phyloP scores from a whole-genome alignment of 2,113 vertebrate genomes.

The Lagopus leucura region DNA sequence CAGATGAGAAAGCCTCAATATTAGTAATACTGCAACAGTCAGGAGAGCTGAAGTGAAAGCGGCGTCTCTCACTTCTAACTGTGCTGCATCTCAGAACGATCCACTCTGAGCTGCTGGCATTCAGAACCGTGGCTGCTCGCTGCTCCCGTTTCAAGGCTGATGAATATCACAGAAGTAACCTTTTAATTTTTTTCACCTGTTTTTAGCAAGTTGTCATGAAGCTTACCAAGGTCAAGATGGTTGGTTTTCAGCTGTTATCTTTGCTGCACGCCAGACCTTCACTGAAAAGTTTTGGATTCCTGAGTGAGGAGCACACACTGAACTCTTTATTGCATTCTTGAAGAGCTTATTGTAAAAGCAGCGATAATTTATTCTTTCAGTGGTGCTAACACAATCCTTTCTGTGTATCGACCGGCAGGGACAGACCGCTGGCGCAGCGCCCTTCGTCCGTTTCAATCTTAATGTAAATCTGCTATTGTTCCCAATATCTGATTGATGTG shows the following conservation, averaged over 20 bases:
- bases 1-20: neutral
- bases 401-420: slow-evolving; percentile 65
- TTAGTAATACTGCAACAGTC: neutral
- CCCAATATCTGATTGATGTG: slow-evolving; percentile 5
- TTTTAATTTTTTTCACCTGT: slow-evolving; percentile 49
- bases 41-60: neutral
- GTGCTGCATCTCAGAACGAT: neutral
- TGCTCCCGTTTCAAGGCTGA: neutral
- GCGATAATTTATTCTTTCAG: slow-evolving; percentile 68
- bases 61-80: neutral
- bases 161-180: neutral
- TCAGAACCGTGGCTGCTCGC: neutral
- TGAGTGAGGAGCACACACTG: slow-evolving; percentile 66
- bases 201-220: slow-evolving; percentile 54
- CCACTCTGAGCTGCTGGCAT: neutral
- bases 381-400: slow-evolving; percentile 69
- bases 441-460: neutral
- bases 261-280: slow-evolving; percentile 64
- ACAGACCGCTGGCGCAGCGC: slow-evolving; percentile 59
- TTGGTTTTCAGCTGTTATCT: slow-evolving; percentile 71
- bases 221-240: slow-evolving; percentile 54
- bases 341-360: slow-evolving; percentile 72
- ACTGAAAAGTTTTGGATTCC: slow-evolving; percentile 73
- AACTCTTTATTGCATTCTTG: slow-evolving; percentile 72
- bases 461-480: slow-evolving; percentile 57